A percentile compares a stretch with the other conserved stretches of the same genome.
phyloP scores from a whole-genome alignment of 2,888 invertebrate species.

The Neuroscelio doddi region DNA sequence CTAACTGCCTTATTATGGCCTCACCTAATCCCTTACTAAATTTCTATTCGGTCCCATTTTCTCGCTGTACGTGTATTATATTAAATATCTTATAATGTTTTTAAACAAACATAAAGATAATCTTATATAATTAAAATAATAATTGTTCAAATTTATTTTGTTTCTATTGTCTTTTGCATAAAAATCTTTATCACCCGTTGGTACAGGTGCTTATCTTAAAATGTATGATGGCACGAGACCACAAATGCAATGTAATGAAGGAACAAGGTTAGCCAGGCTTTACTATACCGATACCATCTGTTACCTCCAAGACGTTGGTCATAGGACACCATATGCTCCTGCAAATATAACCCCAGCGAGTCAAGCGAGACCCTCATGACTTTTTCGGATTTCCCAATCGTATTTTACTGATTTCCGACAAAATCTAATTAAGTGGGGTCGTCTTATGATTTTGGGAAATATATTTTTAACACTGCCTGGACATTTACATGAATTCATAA shows the following conservation, averaged over 20 bases:
- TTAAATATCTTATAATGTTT: background rate
- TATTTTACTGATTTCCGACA: conserved; percentile 10
- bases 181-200: conserved; percentile 20
- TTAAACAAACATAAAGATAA: background rate
- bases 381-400: conserved; percentile 23
- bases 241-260: conserved; percentile 49
- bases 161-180: background rate
- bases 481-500: no score
- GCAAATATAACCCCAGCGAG: conserved; percentile 47
- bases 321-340: conserved; percentile 54
- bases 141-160: background rate
- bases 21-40: no score
- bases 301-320: conserved; percentile 52
- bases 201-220: conserved; percentile 36
- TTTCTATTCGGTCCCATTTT: no score
- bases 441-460: no score
- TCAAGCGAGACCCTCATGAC: conserved; percentile 28
- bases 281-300: conserved; percentile 54
- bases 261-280: conserved; percentile 40
- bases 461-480: no score
- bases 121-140: background rate
- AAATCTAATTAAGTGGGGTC: background rate
- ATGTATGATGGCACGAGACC: conserved; percentile 38
- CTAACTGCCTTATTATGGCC: no score
- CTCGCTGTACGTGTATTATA: no score